phyloP scores from a whole-genome alignment of 2,797 vertebrate genomes.

The Chelon auratus region DNA sequence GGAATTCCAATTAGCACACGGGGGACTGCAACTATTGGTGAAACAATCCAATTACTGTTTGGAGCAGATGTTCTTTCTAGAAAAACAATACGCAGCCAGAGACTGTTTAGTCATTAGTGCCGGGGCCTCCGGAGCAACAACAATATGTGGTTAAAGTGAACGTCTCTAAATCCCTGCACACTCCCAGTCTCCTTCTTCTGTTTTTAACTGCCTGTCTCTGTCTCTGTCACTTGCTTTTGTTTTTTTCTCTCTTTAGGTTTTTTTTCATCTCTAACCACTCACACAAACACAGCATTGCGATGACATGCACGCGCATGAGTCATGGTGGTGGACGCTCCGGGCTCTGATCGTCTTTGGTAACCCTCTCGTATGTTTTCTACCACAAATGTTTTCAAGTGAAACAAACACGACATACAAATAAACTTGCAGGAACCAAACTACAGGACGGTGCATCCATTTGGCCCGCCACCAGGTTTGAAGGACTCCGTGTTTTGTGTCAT shows the following conservation, averaged over 20 bases:
- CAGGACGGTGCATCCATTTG: no score
- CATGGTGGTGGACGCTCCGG: no score
- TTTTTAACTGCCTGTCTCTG: conserved; percentile 22
- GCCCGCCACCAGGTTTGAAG: no score
- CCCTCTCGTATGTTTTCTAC: no score
- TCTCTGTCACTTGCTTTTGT: not conserved
- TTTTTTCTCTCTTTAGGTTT: not conserved
- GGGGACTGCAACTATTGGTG: conserved; percentile 57
- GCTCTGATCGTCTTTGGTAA: no score
- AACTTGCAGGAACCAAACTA: no score
- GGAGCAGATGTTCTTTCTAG: conserved; percentile 68
- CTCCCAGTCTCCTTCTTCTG: not conserved
- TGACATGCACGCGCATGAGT: not conserved
- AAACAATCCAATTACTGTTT: conserved; percentile 75
- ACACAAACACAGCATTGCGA: not conserved
- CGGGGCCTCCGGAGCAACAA: conserved; percentile 53
- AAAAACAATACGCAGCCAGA: conserved; percentile 55
- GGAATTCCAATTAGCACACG: conserved; percentile 65
- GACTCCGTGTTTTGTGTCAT: no score
- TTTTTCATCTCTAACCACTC: not conserved
- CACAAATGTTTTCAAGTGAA: no score
- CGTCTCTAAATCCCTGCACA: conserved; percentile 33
- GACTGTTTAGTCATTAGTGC: conserved; percentile 46
- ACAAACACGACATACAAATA: no score
- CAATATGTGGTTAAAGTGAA: conserved; percentile 43